These are phyloP conservation scores for Xestia sexstrigata DNA, from an alignment of 2,888 invertebrate genomes.

Conservation along the genomic window DNA sequence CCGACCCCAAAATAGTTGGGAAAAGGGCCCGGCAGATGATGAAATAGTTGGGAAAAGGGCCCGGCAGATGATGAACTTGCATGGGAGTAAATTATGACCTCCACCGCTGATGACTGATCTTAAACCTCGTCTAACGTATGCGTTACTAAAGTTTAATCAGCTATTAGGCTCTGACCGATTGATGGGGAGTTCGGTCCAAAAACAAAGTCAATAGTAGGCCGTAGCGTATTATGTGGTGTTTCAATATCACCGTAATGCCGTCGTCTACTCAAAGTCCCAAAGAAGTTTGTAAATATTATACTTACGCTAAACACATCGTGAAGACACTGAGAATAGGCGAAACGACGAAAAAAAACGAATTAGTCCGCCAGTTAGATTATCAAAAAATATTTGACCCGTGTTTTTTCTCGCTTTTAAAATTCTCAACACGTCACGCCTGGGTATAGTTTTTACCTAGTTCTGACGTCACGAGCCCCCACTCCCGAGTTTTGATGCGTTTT, in stretches of 20 bases:
- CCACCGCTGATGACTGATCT: neutral
- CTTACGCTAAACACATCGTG: neutral
- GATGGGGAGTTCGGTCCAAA: neutral
- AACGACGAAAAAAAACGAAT: no score
- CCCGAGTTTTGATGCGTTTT: no score
- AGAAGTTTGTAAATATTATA: neutral
- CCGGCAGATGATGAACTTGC: neutral
- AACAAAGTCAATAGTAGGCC: neutral
- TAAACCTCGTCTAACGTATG: neutral
- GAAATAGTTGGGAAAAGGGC: no score
- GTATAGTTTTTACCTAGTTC: no score
- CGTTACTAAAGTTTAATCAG: neutral
- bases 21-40: no score
- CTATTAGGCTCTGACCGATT: neutral
- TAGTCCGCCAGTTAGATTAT: no score
- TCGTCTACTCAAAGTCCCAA: neutral
- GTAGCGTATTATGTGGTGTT: neutral
- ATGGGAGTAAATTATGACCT: neutral
- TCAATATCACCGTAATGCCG: neutral
- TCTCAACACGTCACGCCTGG: no score
- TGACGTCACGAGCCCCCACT: no score
- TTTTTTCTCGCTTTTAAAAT: no score
- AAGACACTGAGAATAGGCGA: neutral
- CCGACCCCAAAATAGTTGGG: no score
- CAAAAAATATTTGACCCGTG: no score